Percentiles rank a stretch among this genome's conserved stretches.
phyloP scores from a whole-genome alignment of 2,113 vertebrate genomes.

The Halcyon malimbica region DNA sequence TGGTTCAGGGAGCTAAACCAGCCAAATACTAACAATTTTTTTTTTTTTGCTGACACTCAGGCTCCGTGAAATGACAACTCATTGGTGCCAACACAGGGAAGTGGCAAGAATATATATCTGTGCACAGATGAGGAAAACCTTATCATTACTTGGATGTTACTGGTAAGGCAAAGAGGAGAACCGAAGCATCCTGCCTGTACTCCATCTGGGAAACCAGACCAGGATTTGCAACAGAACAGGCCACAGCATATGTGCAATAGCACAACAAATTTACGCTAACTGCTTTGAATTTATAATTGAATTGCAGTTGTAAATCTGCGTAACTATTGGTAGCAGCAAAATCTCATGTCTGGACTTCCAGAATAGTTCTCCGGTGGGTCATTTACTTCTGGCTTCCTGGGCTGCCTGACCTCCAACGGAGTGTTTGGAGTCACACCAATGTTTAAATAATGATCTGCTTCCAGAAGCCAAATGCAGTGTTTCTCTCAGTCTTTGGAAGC shows the following conservation, averaged over 20 bases:
- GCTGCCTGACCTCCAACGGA: background rate
- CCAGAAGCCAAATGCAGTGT: background rate
- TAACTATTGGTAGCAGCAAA: background rate
- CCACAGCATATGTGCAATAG: background rate
- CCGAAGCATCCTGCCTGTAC: background rate
- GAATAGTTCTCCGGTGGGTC: background rate
- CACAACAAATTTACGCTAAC: background rate
- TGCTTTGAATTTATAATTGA: background rate
- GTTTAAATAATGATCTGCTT: background rate
- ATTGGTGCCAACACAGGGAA: background rate
- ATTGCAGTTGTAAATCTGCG: background rate
- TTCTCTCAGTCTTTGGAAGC: background rate
- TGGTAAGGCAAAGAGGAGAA: background rate
- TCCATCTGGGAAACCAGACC: background rate
- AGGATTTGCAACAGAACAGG: background rate
- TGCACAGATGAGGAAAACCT: background rate
- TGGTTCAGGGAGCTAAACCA: background rate
- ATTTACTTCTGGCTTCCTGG: background rate
- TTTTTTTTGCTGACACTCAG: background rate
- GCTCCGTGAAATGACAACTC: background rate
- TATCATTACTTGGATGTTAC: background rate
- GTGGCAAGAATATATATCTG: background rate
- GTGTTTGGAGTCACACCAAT: background rate
- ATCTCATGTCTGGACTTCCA: background rate
- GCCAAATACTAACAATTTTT: background rate